Evolutionary conservation across 2,113 vertebrate genomes (phyloP).

Genomic region (Sporophila hypoxantha): DNA sequence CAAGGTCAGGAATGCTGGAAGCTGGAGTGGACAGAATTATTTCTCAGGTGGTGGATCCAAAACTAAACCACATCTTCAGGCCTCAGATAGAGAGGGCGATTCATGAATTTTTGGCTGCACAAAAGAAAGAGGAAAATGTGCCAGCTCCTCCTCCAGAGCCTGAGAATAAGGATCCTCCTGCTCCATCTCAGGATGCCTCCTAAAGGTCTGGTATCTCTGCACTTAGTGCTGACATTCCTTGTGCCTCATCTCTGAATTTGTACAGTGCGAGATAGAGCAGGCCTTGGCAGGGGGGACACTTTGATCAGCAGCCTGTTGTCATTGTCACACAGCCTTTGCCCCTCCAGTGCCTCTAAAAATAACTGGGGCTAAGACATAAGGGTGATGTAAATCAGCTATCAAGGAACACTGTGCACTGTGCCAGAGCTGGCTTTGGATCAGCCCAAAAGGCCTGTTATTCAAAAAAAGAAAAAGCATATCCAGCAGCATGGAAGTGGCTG

Average conservation of each 20-base stretch:
- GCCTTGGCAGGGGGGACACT: neutral
- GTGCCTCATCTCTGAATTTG: neutral
- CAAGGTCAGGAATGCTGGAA: slow-evolving; percentile 92
- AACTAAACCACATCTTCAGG: slow-evolving; percentile 88
- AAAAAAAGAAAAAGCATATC: neutral
- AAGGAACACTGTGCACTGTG: slow-evolving; percentile 24
- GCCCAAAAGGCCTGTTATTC: slow-evolving; percentile 12
- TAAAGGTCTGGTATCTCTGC: slow-evolving; percentile 69
- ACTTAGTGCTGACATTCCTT: neutral
- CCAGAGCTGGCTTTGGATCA: slow-evolving; percentile 4
- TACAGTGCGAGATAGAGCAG: neutral
- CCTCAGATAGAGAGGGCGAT: slow-evolving; percentile 92
- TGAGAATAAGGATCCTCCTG: slow-evolving; percentile 74
- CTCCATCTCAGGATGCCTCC: slow-evolving; percentile 80
- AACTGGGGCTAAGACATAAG: neutral
- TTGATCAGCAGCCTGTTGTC: neutral
- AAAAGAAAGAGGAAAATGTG: slow-evolving; percentile 76
- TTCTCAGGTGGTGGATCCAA: slow-evolving; percentile 91
- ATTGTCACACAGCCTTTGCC: slow-evolving; percentile 1
- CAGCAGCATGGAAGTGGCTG: neutral
- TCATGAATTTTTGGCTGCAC: slow-evolving; percentile 84
- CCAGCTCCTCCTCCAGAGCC: slow-evolving; percentile 78
- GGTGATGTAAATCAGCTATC: slow-evolving; percentile 37
- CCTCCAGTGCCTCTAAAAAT: slow-evolving; percentile 28
- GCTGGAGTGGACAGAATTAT: slow-evolving; percentile 91